Percentiles rank a stretch among this genome's conserved stretches.
Conservation (phyloP, 1,140 invertebrate species). For the Chymomyza costata region DNA sequence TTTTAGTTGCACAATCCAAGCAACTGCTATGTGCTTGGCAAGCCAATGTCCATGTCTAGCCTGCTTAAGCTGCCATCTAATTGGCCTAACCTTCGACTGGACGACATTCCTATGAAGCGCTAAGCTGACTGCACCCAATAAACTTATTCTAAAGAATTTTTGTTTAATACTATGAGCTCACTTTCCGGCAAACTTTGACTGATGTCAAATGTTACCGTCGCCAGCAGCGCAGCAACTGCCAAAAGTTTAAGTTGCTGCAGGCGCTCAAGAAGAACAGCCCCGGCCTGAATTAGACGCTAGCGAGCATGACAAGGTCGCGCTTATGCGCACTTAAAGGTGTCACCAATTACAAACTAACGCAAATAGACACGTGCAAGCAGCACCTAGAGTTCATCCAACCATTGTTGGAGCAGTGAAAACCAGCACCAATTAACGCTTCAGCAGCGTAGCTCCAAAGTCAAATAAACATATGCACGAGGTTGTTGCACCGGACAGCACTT, state of each 20-base stretch:
- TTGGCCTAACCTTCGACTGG: constrained; percentile 21
- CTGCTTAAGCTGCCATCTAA: no score
- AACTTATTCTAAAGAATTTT: constrained; percentile 54
- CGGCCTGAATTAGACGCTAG: constrained; percentile 69
- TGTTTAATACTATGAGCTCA: constrained; percentile 21
- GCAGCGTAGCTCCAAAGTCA: no score
- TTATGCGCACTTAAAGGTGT: constrained; percentile 58
- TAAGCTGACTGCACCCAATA: neutral
- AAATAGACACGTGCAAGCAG: neutral
- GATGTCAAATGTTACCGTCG: constrained; percentile 6
- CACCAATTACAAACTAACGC: constrained; percentile 52
- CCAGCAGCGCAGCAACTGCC: constrained; percentile 1
- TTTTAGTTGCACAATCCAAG: no score
- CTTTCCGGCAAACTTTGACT: constrained; percentile 24
- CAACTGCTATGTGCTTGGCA: no score
- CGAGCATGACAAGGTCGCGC: constrained; percentile 66
- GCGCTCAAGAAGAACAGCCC: constrained; percentile 70
- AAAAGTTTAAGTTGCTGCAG: constrained; percentile 16
- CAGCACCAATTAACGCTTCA: constrained; percentile 63
- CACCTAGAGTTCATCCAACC: neutral
- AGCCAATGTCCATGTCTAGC: no score
- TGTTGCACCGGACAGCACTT: no score
- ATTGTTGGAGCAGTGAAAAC: constrained; percentile 50
- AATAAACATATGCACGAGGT: no score
- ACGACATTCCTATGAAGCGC: no score